phyloP scores from a whole-genome alignment of 2,888 invertebrate species.

The Drosophila nr. perissopoda region DNA sequence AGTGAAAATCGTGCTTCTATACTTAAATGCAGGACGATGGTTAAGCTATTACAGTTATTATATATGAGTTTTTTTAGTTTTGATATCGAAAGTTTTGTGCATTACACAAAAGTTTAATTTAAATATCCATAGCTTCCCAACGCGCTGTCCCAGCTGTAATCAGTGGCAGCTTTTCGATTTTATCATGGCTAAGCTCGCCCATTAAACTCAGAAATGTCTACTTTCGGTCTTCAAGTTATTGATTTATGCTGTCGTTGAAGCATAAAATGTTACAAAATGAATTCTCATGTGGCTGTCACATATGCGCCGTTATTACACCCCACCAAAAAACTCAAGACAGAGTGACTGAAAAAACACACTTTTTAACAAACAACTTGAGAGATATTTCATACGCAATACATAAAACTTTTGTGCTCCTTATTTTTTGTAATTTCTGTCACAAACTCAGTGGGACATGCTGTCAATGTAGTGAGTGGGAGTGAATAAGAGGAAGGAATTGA shows the following conservation, averaged over 20 bases:
- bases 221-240: slow-evolving; percentile 54
- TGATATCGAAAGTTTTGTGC: not conserved
- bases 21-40: not conserved
- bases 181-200: slow-evolving; percentile 1
- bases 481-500: not conserved
- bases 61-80: not conserved
- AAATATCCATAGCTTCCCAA: not conserved
- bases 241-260: slow-evolving; percentile 67
- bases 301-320: slow-evolving; percentile 72
- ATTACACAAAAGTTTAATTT: not conserved
- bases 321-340: slow-evolving; percentile 17
- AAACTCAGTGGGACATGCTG: slow-evolving; percentile 54
- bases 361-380: slow-evolving; percentile 61
- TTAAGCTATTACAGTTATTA: not conserved
- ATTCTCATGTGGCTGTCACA: slow-evolving; percentile 71
- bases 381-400: slow-evolving; percentile 57
- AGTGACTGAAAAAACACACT: slow-evolving; percentile 19
- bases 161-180: slow-evolving; percentile 15
- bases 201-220: not conserved
- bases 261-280: slow-evolving; percentile 58
- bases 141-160: slow-evolving; percentile 11
- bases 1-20: not conserved
- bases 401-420: slow-evolving; percentile 39
- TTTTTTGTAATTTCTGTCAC: slow-evolving; percentile 63
- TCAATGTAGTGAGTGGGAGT: slow-evolving; percentile 14